Base-by-base conservation (phyloP, 1,140 invertebrate species). In the Diplogasteroides magnus region DNA sequence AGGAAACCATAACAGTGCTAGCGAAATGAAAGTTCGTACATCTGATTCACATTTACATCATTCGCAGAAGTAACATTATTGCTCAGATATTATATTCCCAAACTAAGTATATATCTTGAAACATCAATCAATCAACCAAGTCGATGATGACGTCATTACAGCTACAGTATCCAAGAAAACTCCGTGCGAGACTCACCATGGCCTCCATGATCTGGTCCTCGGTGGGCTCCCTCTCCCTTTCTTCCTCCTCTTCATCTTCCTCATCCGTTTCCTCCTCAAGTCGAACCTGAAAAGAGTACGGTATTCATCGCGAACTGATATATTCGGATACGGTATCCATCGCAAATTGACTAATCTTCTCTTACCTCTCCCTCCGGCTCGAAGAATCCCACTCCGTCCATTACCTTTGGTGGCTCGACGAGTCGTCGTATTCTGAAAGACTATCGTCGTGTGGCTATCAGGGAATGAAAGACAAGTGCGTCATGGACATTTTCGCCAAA, bases 331-430 rank as follows among this genome's bases (percentile, higher is more conserved):
- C 37, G 37, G 37, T 19, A 48, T 48, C 19, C 37, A 48, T 48
- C 19, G 6, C 19, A 48, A 48, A 48, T 48, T 48, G 6, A 11
- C 37, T 48, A 48, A 48, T 6, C 37, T 48, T 48, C 6, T 19
- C 37, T 6, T 48, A 72, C 59, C 26, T 60, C 57, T 2, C 70
- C 70, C 32, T 72, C 70, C 1, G 70, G 70, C 13, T 55, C 55
- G 59, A 56, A 59, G 59, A 72, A 71, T 25, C 64, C 70, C 15
- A 48, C 31, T 25, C 55, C 56, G 0, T 58, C 58, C 65, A 72
- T 23, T 13, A 60, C 61, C 27, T 64, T 67, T 27, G 70, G 65
- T 13, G 70, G 70, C 15, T 68, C 60, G 2, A 72, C 60, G 26
- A 71, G 56, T 23, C 70, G 28, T 56, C 59, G 61, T 2, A 67